Evolutionary conservation across 2,797 vertebrate genomes (phyloP).

Genomic region (Neomorphus geoffroyi): DNA sequence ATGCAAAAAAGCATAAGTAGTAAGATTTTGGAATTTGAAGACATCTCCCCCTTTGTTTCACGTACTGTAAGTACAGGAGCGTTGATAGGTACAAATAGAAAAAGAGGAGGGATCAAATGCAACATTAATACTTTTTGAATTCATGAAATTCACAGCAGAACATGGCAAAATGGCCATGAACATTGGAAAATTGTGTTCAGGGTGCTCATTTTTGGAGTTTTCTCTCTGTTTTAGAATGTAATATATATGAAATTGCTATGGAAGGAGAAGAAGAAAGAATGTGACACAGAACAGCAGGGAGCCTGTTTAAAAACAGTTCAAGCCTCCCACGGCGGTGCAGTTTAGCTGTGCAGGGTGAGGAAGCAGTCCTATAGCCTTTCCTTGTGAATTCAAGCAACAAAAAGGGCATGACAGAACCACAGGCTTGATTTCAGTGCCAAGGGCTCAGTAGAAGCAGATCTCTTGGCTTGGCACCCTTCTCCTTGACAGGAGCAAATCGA

Average conservation of each 20-base stretch:
- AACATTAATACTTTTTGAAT: neutral
- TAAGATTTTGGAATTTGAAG: neutral
- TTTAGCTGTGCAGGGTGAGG: conserved; percentile 19
- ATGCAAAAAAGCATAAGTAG: neutral
- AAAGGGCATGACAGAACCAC: conserved; percentile 52
- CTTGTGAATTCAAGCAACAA: conserved; percentile 55
- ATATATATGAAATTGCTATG: conserved; percentile 56
- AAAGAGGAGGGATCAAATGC: neutral
- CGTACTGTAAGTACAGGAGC: neutral
- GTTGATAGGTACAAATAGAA: neutral
- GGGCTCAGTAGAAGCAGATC: conserved; percentile 53
- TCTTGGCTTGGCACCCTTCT: conserved; percentile 61
- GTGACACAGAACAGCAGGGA: conserved; percentile 67
- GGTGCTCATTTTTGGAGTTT: conserved; percentile 51
- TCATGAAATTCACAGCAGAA: conserved; percentile 44
- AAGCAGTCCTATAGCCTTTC: conserved; percentile 22
- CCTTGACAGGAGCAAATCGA: conserved; percentile 57
- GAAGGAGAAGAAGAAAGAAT: conserved; percentile 53
- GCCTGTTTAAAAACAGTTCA: conserved; percentile 67
- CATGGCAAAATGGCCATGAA: conserved; percentile 51
- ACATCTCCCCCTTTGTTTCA: neutral
- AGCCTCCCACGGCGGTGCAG: conserved; percentile 2
- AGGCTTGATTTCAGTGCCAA: conserved; percentile 58
- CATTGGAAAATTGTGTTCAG: conserved; percentile 32
- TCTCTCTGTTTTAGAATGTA: conserved; percentile 45